Percentiles rank a stretch among this genome's conserved stretches.
Conservation (phyloP, 2,113 vertebrate species). For the Scortum barcoo region DNA sequence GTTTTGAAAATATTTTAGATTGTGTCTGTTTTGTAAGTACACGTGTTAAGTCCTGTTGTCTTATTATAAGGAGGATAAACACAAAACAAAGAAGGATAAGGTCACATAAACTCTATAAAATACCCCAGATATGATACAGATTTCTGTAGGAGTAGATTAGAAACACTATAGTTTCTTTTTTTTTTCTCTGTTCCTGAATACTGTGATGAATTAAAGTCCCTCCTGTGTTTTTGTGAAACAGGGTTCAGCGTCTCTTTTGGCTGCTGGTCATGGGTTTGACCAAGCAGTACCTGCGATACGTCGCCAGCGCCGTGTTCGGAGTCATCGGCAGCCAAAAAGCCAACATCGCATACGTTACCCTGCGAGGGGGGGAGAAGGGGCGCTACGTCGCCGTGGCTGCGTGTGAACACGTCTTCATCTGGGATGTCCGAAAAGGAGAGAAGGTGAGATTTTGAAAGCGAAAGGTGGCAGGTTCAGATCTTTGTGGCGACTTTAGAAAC, state of each 20-base stretch:
- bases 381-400: slow-evolving; percentile 93
- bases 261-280: slow-evolving; percentile 91
- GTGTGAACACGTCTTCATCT: slow-evolving; percentile 97
- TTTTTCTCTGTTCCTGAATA: not conserved
- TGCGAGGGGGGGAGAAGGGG: slow-evolving; percentile 90
- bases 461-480: not conserved
- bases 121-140: not conserved
- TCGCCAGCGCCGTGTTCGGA: slow-evolving; percentile 89
- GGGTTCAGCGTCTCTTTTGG: slow-evolving; percentile 5
- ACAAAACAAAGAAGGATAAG: not conserved
- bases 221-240: not conserved
- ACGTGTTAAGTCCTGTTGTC: not conserved
- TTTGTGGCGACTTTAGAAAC: not conserved
- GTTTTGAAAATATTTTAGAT: not conserved
- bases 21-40: not conserved
- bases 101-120: not conserved
- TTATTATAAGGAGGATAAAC: not conserved
- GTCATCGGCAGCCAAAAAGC: slow-evolving; percentile 92
- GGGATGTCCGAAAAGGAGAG: slow-evolving; percentile 94
- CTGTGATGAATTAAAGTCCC: not conserved
- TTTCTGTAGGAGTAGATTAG: not conserved
- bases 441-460: slow-evolving; percentile 88
- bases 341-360: slow-evolving; percentile 87
- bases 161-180: not conserved
- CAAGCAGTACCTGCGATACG: slow-evolving; percentile 95